Evolutionary conservation across 37 sponge, comb jelly and placozoan genomes (phyloP), one percentile per base, ranked within the genome.

Genomic region (Agelas oroides): DNA sequence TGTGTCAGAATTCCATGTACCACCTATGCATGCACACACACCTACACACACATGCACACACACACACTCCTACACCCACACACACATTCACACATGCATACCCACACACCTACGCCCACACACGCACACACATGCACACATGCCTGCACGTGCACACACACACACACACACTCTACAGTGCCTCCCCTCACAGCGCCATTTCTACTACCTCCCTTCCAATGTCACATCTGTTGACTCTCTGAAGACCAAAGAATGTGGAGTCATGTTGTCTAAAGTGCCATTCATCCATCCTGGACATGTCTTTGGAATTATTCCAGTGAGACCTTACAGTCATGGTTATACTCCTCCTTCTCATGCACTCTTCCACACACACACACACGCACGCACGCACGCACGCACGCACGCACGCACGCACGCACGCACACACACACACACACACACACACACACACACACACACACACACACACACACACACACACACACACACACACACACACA

Each of bases 271-370:
- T 25, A 86, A 86, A 63, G 73, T 92, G 19, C 75, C 74, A 2
- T 92, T 92, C 75, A 52, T 83, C 34, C 85, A 83, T 27, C 84
- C 92, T 23, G 71, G 36, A 21, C 73, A 87, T 14, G 53, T 92
- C 62, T 76, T 79, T 33, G 41, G 15, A 58, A 73, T 92, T 13
- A 66, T 88, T 18, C 54, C 53, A 11, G 84, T 87, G 17, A 28
- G 72, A n/a, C 0, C 52, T 13, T 27, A 18, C 28, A n/a, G n/a
- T n/a, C n/a, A n/a, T n/a, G n/a, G n/a, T 58, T 55, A 17, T 1
- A 1, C 71, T 71, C 19, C 18, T 37, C 39, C 12, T 14, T 71
- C 39, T 15, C 19, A 16, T 14, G 14, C 19, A 28, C 30, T 55
- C 34, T 46, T 27, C 20, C 63, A 36, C 60, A 60, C 17, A 76